A percentile compares a stretch with the other conserved stretches of the same genome.
phyloP scores from a whole-genome alignment of 1,140 invertebrate species.

The Drosophila willistoni region DNA sequence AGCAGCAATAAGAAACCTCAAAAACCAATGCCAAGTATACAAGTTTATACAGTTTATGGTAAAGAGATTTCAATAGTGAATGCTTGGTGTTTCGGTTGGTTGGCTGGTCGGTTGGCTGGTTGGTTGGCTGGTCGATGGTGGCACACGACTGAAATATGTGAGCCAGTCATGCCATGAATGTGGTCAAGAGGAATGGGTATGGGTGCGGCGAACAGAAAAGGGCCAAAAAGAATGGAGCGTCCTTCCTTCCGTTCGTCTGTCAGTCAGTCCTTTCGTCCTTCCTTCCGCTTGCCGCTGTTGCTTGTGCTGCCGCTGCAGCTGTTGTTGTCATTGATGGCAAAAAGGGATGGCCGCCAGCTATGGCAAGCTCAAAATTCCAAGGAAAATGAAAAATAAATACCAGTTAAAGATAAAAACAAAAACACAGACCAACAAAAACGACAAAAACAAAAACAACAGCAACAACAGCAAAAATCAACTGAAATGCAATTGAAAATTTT shows the following conservation, averaged over 20 bases:
- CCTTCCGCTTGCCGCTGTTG: slow-evolving; percentile 37
- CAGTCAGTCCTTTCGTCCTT: neutral
- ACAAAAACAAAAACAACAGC: slow-evolving; percentile 19
- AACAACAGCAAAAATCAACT: slow-evolving; percentile 17
- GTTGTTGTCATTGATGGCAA: slow-evolving; percentile 15
- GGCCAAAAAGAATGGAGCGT: slow-evolving; percentile 20
- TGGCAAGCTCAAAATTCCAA: slow-evolving; percentile 48
- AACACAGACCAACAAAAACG: slow-evolving; percentile 2
- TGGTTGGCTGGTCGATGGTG: slow-evolving; percentile 1
- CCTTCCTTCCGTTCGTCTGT: neutral
- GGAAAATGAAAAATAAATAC: slow-evolving; percentile 77
- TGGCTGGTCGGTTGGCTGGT: too few species aligned
- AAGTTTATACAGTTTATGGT: slow-evolving; percentile 47
- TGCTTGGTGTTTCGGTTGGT: neutral
- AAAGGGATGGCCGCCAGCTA: slow-evolving; percentile 64
- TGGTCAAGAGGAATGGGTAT: slow-evolving; percentile 9
- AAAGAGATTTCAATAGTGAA: slow-evolving; percentile 15
- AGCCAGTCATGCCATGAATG: slow-evolving; percentile 38
- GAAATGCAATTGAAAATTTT: slow-evolving; percentile 50
- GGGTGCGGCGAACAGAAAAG: slow-evolving; percentile 9
- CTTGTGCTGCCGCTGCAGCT: slow-evolving; percentile 2
- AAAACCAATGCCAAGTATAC: slow-evolving; percentile 50
- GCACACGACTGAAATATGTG: slow-evolving; percentile 40
- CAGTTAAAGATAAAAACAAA: slow-evolving; percentile 45
- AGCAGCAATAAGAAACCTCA: slow-evolving; percentile 14